Evolutionary conservation across 2,113 vertebrate genomes (phyloP).

Genomic region (Petroica traversi): DNA sequence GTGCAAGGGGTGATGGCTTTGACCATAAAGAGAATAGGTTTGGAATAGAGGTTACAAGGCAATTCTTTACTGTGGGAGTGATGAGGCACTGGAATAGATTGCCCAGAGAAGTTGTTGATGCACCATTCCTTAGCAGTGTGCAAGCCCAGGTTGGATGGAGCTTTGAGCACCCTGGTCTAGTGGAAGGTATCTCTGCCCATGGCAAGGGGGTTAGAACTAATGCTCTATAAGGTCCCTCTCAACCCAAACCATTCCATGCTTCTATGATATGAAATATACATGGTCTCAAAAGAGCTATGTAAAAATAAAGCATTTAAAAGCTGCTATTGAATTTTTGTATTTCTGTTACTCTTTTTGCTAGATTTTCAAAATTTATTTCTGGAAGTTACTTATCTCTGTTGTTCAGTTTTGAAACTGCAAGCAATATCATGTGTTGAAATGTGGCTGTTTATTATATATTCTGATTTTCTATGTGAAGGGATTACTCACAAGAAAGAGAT

Average conservation of each 20-base stretch:
- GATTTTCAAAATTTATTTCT: slow-evolving; percentile 7
- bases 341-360: background rate
- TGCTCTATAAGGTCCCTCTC: background rate
- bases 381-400: slow-evolving; percentile 6
- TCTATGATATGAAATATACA: background rate
- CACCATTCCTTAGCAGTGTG: background rate
- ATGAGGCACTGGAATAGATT: background rate
- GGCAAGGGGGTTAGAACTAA: background rate
- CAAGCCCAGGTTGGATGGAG: background rate
- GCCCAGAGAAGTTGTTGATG: background rate
- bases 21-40: background rate
- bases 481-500: slow-evolving; percentile 51
- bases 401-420: slow-evolving; percentile 13
- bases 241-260: background rate
- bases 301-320: background rate
- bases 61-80: background rate
- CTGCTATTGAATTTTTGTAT: background rate
- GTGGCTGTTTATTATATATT: slow-evolving; percentile 31
- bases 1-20: background rate
- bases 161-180: background rate
- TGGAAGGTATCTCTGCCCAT: background rate
- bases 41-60: background rate
- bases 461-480: slow-evolving; percentile 52
- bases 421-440: background rate
- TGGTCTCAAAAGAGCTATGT: background rate